These are phyloP conservation scores for Acanthurus tractus DNA, from an alignment of 2,797 vertebrate species.

Conservation along the genomic window DNA sequence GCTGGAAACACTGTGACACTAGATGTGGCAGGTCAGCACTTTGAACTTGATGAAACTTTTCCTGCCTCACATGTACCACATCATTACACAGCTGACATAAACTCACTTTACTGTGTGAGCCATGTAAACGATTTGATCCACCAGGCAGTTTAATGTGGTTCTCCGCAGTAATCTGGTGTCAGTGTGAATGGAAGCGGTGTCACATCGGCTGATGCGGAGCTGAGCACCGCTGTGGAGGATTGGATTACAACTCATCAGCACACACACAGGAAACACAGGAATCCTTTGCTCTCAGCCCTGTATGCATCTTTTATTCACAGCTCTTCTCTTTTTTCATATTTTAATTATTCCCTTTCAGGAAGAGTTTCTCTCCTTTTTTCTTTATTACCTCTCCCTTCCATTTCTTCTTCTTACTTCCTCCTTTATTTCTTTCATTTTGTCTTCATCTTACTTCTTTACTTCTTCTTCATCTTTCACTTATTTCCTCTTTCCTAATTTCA, in stretches of 20 bases:
- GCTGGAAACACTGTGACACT: background rate
- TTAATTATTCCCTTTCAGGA: background rate
- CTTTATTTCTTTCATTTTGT: too few relatives aligned
- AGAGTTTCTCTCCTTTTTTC: background rate
- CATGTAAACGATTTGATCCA: slow-evolving; percentile 31
- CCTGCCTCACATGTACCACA: background rate
- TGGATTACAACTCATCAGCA: slow-evolving; percentile 50
- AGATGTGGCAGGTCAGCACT: background rate
- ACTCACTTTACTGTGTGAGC: too few relatives aligned
- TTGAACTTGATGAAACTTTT: background rate
- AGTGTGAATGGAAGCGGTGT: slow-evolving; percentile 44
- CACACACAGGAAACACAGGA: slow-evolving; percentile 7
- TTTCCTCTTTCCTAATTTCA: background rate
- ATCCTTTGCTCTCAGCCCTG: slow-evolving; percentile 2
- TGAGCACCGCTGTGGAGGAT: slow-evolving; percentile 35
- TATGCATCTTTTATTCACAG: slow-evolving; percentile 8
- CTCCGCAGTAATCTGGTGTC: slow-evolving; percentile 32
- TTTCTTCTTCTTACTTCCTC: background rate
- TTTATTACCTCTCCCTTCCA: background rate
- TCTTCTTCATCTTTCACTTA: too few relatives aligned
- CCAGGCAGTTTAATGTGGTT: slow-evolving; percentile 5
- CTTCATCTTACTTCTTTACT: too few relatives aligned
- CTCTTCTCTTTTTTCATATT: background rate
- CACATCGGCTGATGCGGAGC: background rate
- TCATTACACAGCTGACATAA: background rate